Evolutionary conservation across 1,140 invertebrate species (phyloP).

Genomic region (Drosophila kurseongensis): DNA sequence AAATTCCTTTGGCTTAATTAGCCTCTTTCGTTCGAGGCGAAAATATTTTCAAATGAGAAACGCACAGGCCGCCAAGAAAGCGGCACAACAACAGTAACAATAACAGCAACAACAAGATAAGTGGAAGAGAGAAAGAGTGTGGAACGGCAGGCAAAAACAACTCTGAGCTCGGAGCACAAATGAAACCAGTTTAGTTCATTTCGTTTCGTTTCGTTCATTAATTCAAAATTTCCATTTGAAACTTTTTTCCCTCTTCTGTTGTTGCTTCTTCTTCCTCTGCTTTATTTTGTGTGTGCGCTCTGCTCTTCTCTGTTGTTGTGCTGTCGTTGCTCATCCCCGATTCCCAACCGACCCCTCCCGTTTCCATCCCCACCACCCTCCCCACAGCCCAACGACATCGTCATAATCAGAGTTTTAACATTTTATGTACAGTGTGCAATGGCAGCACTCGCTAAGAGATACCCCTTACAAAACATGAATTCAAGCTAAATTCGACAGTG

Average conservation of each 20-base stretch:
- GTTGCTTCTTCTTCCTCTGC: conserved; percentile 36
- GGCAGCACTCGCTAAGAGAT: conserved; percentile 14
- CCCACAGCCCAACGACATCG: conserved; percentile 62
- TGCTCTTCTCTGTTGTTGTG: conserved; percentile 54
- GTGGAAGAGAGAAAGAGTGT: conserved; percentile 21
- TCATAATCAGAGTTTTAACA: conserved; percentile 83
- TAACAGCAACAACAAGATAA: conserved; percentile 23
- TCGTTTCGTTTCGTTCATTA: conserved; percentile 83
- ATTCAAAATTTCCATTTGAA: conserved; percentile 84
- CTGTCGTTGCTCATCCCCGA: conserved; percentile 67
- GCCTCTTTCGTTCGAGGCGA: conserved; percentile 80
- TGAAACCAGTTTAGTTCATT: conserved; percentile 83
- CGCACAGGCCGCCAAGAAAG: conserved; percentile 70
- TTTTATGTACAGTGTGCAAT: conserved; percentile 76
- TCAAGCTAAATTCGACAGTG: no score
- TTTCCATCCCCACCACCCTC: conserved; percentile 21
- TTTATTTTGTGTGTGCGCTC: conserved; percentile 51
- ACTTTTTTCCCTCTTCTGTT: conserved; percentile 64
- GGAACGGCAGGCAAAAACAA: conserved; percentile 39
- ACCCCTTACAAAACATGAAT: no score
- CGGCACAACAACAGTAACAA: conserved; percentile 64
- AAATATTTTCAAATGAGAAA: conserved; percentile 82
- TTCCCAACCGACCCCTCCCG: conserved; percentile 43
- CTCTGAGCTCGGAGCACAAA: conserved; percentile 75
- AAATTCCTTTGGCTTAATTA: conserved; percentile 83